phyloP scores from a whole-genome alignment of 2,797 vertebrate genomes.

The Acanthopagrus latus region DNA sequence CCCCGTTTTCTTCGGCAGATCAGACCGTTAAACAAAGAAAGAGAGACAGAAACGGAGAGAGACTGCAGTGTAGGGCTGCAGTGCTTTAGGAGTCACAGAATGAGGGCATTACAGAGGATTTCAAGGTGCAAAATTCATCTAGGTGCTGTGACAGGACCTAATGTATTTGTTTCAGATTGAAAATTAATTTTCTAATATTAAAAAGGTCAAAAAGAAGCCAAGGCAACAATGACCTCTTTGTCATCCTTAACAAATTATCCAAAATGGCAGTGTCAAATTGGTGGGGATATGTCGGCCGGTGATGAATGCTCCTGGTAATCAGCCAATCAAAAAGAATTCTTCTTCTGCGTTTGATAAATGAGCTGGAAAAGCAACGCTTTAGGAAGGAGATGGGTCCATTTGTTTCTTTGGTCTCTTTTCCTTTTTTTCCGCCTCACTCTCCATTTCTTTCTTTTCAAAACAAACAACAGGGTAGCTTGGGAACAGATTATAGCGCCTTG shows the following conservation, averaged over 20 bases:
- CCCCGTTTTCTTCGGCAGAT: slow-evolving; percentile 28
- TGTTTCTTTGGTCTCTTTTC: slow-evolving; percentile 82
- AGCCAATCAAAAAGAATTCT: slow-evolving; percentile 94
- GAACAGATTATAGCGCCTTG: slow-evolving; percentile 86
- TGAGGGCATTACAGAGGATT: slow-evolving; percentile 80
- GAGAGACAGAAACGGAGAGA: slow-evolving; percentile 27
- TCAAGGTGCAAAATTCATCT: slow-evolving; percentile 92
- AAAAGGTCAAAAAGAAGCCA: slow-evolving; percentile 96
- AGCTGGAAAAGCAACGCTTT: slow-evolving; percentile 85
- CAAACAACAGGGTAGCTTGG: slow-evolving; percentile 80
- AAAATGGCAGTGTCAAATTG: slow-evolving; percentile 94
- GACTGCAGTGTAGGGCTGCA: slow-evolving; percentile 22
- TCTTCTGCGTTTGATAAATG: slow-evolving; percentile 88
- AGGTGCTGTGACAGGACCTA: slow-evolving; percentile 90
- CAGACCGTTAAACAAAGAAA: slow-evolving; percentile 50
- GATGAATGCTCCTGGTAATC: slow-evolving; percentile 92
- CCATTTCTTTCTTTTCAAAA: slow-evolving; percentile 82
- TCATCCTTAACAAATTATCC: slow-evolving; percentile 97
- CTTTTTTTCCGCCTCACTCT: slow-evolving; percentile 46
- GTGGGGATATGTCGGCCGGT: slow-evolving; percentile 89
- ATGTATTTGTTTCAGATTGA: slow-evolving; percentile 95
- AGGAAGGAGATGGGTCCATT: slow-evolving; percentile 85
- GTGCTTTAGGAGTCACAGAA: slow-evolving; percentile 28
- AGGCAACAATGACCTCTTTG: slow-evolving; percentile 91
- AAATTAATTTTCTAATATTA: slow-evolving; percentile 98